Evolutionary conservation across 1,140 invertebrate species (phyloP).

Genomic region (Caerostris extrusa): DNA sequence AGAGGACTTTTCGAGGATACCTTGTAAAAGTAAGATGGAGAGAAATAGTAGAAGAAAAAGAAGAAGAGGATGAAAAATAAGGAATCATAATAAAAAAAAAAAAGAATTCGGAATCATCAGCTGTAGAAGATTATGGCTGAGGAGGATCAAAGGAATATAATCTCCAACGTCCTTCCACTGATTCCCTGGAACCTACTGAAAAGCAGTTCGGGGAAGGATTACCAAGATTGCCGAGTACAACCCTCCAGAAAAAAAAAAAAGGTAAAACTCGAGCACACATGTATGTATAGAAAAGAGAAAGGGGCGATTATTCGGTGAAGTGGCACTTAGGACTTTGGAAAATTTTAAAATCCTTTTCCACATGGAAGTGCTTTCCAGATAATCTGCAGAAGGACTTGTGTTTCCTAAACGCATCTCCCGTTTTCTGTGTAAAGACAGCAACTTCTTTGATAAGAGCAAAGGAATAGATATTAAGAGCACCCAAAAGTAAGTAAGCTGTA

Average conservation of each 20-base stretch:
- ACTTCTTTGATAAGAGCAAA: background rate
- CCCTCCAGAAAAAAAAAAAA: background rate
- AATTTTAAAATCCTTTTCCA: conserved; percentile 41
- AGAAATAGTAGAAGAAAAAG: background rate
- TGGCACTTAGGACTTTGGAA: background rate
- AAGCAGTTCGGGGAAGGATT: background rate
- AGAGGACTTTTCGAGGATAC: conserved; percentile 3
- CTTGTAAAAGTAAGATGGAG: background rate
- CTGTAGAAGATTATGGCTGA: conserved; percentile 35
- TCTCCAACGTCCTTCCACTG: background rate
- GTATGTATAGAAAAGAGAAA: background rate
- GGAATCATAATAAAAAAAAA: background rate
- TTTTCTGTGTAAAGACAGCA: background rate
- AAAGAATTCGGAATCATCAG: conserved; percentile 23
- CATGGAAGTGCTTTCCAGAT: background rate
- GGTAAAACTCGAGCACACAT: background rate
- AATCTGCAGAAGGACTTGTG: background rate
- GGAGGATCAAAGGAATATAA: conserved; percentile 29
- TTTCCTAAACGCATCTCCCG: background rate
- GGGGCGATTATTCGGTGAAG: background rate
- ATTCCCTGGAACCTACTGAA: background rate
- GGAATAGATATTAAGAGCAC: background rate
- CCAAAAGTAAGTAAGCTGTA: background rate
- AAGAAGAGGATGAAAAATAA: background rate
- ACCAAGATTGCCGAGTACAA: background rate